These are phyloP conservation scores for Phyllotis vaccarum DNA, from an alignment of 2,797 vertebrate species.

Conservation along the genomic window DNA sequence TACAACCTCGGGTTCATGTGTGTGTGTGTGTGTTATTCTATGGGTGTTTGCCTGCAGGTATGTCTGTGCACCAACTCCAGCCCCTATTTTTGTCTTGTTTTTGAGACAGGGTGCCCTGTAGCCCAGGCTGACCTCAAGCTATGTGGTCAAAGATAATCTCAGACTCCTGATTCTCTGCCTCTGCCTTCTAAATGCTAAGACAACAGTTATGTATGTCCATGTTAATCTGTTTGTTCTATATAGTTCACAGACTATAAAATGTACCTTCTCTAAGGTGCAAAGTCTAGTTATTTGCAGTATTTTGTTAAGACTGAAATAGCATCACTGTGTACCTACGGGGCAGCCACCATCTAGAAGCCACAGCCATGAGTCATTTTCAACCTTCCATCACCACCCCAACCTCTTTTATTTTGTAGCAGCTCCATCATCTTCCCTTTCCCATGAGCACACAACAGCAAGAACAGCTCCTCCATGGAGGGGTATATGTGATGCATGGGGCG, in stretches of 20 bases:
- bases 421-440: not conserved
- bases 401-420: not conserved
- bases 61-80: not conserved
- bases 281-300: not conserved
- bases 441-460: not conserved
- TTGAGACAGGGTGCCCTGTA: not conserved
- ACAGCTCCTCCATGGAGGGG: not conserved
- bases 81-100: not conserved
- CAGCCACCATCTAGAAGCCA: not conserved
- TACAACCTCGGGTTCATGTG: not conserved
- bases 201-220: not conserved
- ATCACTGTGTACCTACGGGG: not conserved
- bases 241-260: not conserved
- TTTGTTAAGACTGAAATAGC: not conserved
- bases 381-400: not conserved
- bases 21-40: no score
- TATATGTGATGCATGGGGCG: not conserved
- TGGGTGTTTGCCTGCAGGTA: not conserved
- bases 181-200: not conserved
- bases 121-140: not conserved
- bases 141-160: not conserved
- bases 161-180: not conserved
- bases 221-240: not conserved
- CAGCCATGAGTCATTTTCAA: not conserved
- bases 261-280: not conserved